These are phyloP conservation scores for Crossocerus cetratus DNA, from an alignment of 2,888 invertebrate genomes.

Conservation along the genomic window DNA sequence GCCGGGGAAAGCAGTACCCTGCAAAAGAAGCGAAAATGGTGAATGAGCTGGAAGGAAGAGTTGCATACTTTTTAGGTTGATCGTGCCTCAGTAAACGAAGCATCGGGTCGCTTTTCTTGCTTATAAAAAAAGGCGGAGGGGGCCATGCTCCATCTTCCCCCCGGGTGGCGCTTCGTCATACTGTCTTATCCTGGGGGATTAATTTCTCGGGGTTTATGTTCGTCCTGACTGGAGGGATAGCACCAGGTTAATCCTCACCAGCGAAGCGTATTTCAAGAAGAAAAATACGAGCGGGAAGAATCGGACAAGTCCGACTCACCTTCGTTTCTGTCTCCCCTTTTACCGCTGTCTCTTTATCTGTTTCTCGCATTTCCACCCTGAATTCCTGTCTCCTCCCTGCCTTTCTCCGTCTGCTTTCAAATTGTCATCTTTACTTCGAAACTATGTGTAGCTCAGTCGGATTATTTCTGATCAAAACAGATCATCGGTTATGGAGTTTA, in stretches of 20 bases:
- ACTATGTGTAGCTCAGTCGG: slow-evolving; percentile 13
- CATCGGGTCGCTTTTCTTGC: slow-evolving; percentile 60
- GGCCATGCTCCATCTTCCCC: slow-evolving; percentile 43
- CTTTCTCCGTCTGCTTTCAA: slow-evolving; percentile 34
- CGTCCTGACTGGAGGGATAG: slow-evolving; percentile 47
- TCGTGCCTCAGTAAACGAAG: slow-evolving; percentile 67
- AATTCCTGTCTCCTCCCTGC: background rate
- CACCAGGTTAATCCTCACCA: slow-evolving; percentile 54
- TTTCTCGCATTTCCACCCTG: background rate
- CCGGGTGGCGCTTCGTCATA: slow-evolving; percentile 56
- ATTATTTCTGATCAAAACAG: slow-evolving; percentile 25
- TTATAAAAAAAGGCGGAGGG: slow-evolving; percentile 49
- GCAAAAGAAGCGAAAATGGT: slow-evolving; percentile 8
- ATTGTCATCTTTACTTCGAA: slow-evolving; percentile 32
- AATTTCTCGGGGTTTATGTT: slow-evolving; percentile 66
- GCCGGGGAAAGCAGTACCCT: background rate
- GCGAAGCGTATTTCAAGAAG: slow-evolving; percentile 50
- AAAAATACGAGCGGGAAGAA: slow-evolving; percentile 55
- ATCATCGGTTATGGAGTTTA: background rate
- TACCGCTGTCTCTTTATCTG: background rate
- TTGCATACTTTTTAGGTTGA: slow-evolving; percentile 67
- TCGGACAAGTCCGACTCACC: slow-evolving; percentile 35
- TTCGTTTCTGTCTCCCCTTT: slow-evolving; percentile 1
- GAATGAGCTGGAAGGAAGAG: slow-evolving; percentile 26
- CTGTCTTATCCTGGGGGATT: slow-evolving; percentile 66